A percentile compares a stretch with the other conserved stretches of the same genome.
These are phyloP conservation scores for Sylvicapra grimmia DNA, from an alignment of 2,113 vertebrate genomes.

Conservation along the genomic window DNA sequence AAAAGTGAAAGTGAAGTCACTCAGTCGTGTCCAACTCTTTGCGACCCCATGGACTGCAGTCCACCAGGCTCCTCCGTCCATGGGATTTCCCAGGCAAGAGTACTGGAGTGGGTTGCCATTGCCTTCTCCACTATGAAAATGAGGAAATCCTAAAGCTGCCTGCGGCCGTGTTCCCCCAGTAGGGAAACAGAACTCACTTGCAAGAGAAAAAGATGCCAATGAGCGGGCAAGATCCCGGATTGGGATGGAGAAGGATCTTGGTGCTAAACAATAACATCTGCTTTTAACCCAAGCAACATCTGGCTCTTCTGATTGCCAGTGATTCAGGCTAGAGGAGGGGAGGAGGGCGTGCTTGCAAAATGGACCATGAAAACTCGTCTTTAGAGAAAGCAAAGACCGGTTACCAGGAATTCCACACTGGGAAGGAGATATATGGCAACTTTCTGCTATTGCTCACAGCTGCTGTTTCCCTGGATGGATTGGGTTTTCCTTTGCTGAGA, in stretches of 20 bases:
- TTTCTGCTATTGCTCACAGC: not conserved
- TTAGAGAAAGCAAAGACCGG: not conserved
- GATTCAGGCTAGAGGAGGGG: not conserved
- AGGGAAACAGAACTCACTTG: not conserved
- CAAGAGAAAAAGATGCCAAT: not conserved
- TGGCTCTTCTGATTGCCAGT: not conserved
- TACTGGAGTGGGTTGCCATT: no score
- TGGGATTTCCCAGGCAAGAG: no score
- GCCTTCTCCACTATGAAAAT: no score
- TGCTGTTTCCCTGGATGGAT: not conserved
- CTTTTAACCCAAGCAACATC: not conserved
- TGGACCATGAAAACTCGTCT: not conserved
- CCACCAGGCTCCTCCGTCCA: not conserved
- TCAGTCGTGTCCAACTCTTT: no score
- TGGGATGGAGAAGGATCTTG: not conserved
- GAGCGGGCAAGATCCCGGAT: not conserved
- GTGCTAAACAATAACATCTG: not conserved
- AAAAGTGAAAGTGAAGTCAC: no score
- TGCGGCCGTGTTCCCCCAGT: not conserved
- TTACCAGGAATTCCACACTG: not conserved
- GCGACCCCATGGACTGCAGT: no score
- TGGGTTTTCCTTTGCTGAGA: not conserved
- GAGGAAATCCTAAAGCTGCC: not conserved
- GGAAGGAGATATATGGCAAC: rapidly evolving
- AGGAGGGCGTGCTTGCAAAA: not conserved